Percentiles rank a stretch among this genome's conserved stretches.
phyloP scores from a whole-genome alignment of 1,140 invertebrate species.

The Homalodisca vitripennis region DNA sequence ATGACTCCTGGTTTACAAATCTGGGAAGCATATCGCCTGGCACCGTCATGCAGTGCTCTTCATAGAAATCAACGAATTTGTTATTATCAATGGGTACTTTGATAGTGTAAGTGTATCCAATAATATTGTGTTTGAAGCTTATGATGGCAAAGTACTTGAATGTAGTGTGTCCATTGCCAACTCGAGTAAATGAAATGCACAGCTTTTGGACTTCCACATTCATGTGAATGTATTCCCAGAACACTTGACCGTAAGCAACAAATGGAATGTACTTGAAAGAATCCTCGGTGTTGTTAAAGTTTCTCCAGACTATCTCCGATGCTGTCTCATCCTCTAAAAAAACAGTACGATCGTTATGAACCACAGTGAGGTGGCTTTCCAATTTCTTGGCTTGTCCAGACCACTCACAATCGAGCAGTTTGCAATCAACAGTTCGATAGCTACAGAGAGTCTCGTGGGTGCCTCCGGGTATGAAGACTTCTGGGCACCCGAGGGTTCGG shows the following conservation, averaged over 20 bases:
- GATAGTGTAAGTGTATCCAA: not conserved
- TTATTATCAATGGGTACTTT: not conserved
- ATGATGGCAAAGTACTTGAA: not conserved
- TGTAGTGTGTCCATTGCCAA: not conserved
- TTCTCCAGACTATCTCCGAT: not conserved
- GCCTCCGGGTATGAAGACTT: not conserved
- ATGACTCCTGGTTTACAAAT: not conserved
- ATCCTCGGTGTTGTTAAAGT: not conserved
- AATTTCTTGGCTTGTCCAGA: not conserved
- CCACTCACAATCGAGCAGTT: not conserved
- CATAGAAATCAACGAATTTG: not conserved
- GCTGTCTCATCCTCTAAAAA: not conserved
- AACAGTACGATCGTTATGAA: not conserved
- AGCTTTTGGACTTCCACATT: not conserved
- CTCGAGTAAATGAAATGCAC: conserved; percentile 4
- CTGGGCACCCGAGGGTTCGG: not conserved
- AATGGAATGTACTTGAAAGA: not conserved
- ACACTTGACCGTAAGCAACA: not conserved
- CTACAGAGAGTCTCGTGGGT: not conserved
- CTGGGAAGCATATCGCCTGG: not conserved
- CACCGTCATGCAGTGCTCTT: not conserved
- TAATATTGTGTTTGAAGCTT: not conserved
- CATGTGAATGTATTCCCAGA: not conserved
- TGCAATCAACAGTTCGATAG: not conserved
- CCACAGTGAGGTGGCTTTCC: not conserved